These are phyloP conservation scores for Scolopax mira DNA, from an alignment of 2,113 vertebrate genomes.

Conservation along the genomic window DNA sequence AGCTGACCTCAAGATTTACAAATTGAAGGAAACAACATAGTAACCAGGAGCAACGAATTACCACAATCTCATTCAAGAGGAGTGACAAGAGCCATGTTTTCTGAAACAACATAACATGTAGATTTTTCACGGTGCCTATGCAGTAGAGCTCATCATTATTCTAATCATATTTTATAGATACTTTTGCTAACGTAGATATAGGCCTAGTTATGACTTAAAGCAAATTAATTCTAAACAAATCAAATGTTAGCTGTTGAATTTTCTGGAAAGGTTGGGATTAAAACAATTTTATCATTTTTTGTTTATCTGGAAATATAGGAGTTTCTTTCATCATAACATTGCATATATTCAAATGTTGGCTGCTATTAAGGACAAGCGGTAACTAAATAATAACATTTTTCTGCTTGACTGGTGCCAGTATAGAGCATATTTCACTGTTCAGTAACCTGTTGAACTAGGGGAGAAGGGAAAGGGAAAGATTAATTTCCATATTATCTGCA, in stretches of 20 bases:
- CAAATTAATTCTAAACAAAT: not conserved
- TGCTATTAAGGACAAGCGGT: constrained; percentile 17
- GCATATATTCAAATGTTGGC: not conserved
- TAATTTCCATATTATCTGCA: not conserved
- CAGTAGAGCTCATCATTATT: not conserved
- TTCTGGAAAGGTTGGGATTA: not conserved
- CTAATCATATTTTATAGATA: not conserved
- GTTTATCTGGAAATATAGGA: not conserved
- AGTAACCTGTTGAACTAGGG: constrained; percentile 27
- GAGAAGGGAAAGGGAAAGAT: not conserved
- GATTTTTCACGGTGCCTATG: not conserved
- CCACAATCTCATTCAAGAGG: not conserved
- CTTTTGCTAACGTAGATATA: not conserved
- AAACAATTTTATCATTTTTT: not conserved
- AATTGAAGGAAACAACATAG: constrained; percentile 1
- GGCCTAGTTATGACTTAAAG: not conserved
- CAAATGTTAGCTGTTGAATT: not conserved
- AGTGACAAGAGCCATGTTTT: not conserved
- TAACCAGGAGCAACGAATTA: constrained; percentile 28
- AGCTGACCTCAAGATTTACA: constrained; percentile 3
- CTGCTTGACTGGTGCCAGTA: constrained; percentile 12
- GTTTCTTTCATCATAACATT: not conserved
- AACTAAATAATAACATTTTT: constrained; percentile 32
- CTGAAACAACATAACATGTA: not conserved
- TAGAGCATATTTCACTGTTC: constrained; percentile 12